Evolutionary conservation across 1,140 invertebrate species (phyloP).

Genomic region (Drosophila obscura): DNA sequence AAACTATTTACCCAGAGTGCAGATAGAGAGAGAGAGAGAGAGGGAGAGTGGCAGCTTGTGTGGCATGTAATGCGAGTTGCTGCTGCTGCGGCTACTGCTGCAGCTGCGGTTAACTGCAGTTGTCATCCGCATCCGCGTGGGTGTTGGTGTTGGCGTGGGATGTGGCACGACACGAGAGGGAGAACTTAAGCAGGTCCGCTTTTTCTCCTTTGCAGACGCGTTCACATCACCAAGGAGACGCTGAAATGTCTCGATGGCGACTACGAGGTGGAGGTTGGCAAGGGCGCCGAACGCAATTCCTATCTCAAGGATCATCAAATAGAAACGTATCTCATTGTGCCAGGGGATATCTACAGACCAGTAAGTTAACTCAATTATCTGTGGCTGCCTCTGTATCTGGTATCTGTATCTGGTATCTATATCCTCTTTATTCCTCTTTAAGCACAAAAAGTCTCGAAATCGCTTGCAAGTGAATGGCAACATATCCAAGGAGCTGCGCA

Average conservation of each 20-base stretch:
- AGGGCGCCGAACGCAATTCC: conserved; percentile 92
- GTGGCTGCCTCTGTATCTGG: not conserved
- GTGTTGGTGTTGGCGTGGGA: too few species aligned
- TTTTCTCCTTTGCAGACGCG: conserved; percentile 86
- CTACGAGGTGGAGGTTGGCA: conserved; percentile 95
- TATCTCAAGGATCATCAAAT: conserved; percentile 97
- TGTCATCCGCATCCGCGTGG: not conserved
- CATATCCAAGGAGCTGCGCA: conserved; percentile 93
- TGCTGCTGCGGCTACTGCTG: conserved; percentile 19
- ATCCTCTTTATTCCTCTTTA: not conserved
- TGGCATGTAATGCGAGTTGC: conserved; percentile 42
- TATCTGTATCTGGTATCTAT: not conserved
- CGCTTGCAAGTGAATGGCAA: conserved; percentile 89
- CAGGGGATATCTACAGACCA: conserved; percentile 88
- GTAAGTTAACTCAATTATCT: conserved; percentile 83
- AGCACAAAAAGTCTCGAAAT: conserved; percentile 85
- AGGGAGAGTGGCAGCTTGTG: conserved; percentile 27
- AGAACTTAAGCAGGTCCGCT: conserved; percentile 9
- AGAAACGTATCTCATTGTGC: conserved; percentile 95
- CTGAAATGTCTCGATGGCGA: conserved; percentile 92
- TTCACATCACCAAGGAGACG: conserved; percentile 97
- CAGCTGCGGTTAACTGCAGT: conserved; percentile 37
- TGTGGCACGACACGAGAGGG: not conserved
- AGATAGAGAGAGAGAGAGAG: not conserved
- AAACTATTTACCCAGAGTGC: conserved; percentile 47